A percentile compares a stretch with the other conserved stretches of the same genome.
Evolutionary conservation across 2,888 invertebrate species (phyloP).

Genomic region (Rhagonycha lutea): DNA sequence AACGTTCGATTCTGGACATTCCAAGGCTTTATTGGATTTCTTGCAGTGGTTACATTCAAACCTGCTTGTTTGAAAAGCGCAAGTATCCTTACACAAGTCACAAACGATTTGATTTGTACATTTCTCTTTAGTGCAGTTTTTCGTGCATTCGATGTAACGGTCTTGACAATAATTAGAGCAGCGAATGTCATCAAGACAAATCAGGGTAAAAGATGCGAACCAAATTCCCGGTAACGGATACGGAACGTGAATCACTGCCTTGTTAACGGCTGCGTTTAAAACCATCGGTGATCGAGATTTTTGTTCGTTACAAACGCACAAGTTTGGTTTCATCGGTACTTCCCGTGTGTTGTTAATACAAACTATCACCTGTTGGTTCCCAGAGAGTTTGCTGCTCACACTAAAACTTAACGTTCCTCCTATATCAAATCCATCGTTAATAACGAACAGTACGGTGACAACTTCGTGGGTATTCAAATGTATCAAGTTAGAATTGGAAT

Average conservation of each 20-base stretch:
- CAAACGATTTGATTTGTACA: background rate
- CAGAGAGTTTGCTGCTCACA: background rate
- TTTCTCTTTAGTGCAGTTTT: background rate
- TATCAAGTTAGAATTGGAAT: background rate
- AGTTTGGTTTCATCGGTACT: background rate
- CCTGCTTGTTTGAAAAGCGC: background rate
- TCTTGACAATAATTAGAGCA: background rate
- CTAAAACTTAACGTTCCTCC: background rate
- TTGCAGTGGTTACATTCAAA: too few species aligned
- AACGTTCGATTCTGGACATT: background rate
- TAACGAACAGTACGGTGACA: background rate
- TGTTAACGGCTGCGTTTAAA: background rate
- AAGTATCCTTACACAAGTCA: background rate
- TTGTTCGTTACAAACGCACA: background rate
- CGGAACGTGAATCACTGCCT: background rate
- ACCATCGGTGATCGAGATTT: background rate
- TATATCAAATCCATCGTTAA: background rate
- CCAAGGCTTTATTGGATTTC: too few species aligned
- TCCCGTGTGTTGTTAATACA: background rate
- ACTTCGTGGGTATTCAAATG: background rate
- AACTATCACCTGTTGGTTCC: background rate
- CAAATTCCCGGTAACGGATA: background rate
- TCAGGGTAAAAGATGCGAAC: background rate
- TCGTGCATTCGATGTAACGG: background rate
- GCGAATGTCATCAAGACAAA: background rate